Evolutionary conservation across 1,140 invertebrate species (phyloP), one percentile per base, ranked within the genome.

Genomic region (Riptortus pedestris): DNA sequence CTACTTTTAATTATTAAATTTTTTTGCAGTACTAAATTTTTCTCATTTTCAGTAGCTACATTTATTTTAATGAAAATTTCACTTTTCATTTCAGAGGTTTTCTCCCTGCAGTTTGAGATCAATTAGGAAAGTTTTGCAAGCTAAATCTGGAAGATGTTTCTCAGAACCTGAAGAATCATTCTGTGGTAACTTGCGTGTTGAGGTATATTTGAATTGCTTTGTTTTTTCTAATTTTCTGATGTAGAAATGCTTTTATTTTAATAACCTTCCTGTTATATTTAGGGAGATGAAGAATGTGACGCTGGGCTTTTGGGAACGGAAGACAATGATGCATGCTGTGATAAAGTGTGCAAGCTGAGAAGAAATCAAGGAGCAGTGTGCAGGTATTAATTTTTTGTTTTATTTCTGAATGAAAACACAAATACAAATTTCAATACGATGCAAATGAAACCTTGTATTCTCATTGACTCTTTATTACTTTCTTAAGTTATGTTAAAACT

Each of bases 111-210:
- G 91, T 72, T 80, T 93, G 58, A 79, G 91, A 29, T 94, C 91
- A 0, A 96, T 98, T 64, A 83, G 88, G 38, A 92, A 92, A 78
- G 93, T 97, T 20, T 75, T 98, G 51, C 84, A 91, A 74, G 89
- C 91, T 0, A 97, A 96, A 77, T 91, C 90, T 0, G 86, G 86
- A 1, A 79, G 85, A 55, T 98, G 93, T 73, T 98, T 98, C 73
- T 92, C 88, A 0, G 91, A 94, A 75, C 91, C 91, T 0, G 90
- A 93, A 74, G 91, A 94, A 77, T 92, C 90, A 28, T 95, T 95
- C 74, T 96, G 93, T 73, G 92, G 93, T 16, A 96, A 96, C 78
- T 78, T 93, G 55, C 79, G 91, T 20, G 92, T 96, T 0, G 93
- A 96, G 29, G 65, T 66, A 63, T 45, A 12, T 55, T 4, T 28